Base-by-base conservation (phyloP, 2,888 invertebrate species). In the Hydroisotoma schaefferi region DNA sequence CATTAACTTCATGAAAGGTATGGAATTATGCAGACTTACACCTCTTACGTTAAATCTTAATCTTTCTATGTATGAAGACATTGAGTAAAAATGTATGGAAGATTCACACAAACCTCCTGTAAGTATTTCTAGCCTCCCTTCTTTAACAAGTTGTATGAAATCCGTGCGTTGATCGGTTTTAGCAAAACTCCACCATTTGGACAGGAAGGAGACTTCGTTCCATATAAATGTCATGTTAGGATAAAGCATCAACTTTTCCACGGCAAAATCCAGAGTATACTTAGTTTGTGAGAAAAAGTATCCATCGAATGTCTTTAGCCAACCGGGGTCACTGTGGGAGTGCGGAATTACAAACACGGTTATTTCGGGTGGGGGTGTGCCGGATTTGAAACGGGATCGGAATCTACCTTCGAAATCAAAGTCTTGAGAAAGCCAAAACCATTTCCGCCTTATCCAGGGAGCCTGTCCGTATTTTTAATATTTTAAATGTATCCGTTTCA, bases 211-310 rank as follows among this genome's bases (percentile, higher is more conserved):
- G 29, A 70, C 68, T 56, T 70, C 70, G 47, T 53, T 44, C 94
- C 94, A 94, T 70, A 94, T 91, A 76, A 94, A 94, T 0, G 93
- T 93, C 85, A 94, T 88, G 74, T 95, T 91, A 22, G 86, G 87
- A 78, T 88, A 88, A 75, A 89, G 85, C 59, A 87, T 84, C 76
- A 98, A 82, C 77, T 95, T 94, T 56, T 87, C 84, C 22, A 95
- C 90, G 81, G 95, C 88, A 76, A 92, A 88, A 79, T 93, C 91
- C 69, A 98, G 83, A 69, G 95, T 95, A 74, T 88, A 87, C 62
- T 89, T 85, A 0, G 95, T 90, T 74, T 90, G 88, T 74, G 85
- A 85, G 76, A 91, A 88, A 77, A 93, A 97, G 78, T 98, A 98
- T 74, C 90, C 90, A 74, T 94, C 92, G 77, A 94, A 92, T 0